Evolutionary conservation across 2,797 vertebrate species (phyloP), one percentile per base, ranked within the genome.

Genomic region (Eremophila alpestris): DNA sequence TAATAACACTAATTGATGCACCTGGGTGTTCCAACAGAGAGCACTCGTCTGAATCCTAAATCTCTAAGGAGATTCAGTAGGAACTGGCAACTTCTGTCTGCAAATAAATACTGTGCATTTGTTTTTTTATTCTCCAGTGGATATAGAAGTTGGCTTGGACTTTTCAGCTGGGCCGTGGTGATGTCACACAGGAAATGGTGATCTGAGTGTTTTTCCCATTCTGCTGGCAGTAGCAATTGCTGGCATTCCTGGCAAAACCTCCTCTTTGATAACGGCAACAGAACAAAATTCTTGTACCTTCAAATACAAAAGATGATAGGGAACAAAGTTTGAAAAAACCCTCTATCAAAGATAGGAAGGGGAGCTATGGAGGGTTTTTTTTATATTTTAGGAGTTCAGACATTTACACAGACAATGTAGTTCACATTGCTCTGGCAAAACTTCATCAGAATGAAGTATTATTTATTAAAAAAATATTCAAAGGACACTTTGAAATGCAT

Each of bases 91-190:
- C 98, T 99, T 96, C 99, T 98, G 30, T 99, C 98, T 5, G 99
- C 96, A 97, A 99, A 99, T 96, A 99, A 97, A 96, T 99, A 99
- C 94, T 99, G 99, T 7, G 99, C 99, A 23, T 99, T 98, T 84
- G 98, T 98, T 97, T 99, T 99, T 98, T 99, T 99, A 96, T 99
- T 99, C 92, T 98, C 98, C 95, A 99, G 81, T 0, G 99, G 99
- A 58, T 95, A 93, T 15, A 99, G 97, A 94, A 99, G 96, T 40
- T 95, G 93, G 87, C 98, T 99, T 80, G 99, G 99, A 76, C 98
- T 98, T 91, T 82, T 95, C 89, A 99, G 93, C 89, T 98, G 98
- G 7, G 97, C 76, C 10, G 94, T 24, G 1, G 98, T 98, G 82
- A 99, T 48, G 16, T 85, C 95, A 45, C 85, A 93, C 26, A 97